phyloP scores from a whole-genome alignment of 2,888 invertebrate species.

The Drosophila borborema region DNA sequence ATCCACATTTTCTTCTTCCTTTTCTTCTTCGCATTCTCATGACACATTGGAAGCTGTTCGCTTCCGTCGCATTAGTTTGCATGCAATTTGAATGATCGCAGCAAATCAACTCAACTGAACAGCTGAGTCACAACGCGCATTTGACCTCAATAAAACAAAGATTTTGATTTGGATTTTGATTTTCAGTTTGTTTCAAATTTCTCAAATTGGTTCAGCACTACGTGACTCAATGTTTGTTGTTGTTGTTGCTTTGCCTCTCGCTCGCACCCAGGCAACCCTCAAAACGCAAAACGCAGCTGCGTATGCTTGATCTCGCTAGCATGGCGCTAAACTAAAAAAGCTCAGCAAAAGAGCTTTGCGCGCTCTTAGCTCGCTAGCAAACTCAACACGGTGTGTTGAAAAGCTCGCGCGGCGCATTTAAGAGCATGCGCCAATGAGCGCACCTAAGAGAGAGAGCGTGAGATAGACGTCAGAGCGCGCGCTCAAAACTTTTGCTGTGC shows the following conservation, averaged over 20 bases:
- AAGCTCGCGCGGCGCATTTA: constrained; percentile 48
- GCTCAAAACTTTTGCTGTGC: neutral
- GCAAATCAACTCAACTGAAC: neutral
- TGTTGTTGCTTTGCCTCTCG: neutral
- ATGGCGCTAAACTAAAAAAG: constrained; percentile 32
- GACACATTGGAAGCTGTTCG: constrained; percentile 10
- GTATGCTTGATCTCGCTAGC: constrained; percentile 18
- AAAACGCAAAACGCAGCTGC: neutral
- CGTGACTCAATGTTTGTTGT: constrained; percentile 11
- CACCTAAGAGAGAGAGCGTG: neutral
- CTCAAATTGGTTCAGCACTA: neutral
- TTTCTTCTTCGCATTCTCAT: constrained; percentile 6
- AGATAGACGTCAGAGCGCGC: neutral
- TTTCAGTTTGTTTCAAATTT: neutral
- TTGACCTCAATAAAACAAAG: constrained; percentile 42
- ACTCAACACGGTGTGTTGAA: constrained; percentile 73
- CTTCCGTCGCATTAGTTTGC: constrained; percentile 53
- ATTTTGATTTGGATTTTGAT: constrained; percentile 6
- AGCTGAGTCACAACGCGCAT: constrained; percentile 27
- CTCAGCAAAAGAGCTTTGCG: constrained; percentile 38
- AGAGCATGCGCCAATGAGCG: constrained; percentile 17
- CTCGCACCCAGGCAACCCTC: constrained; percentile 16
- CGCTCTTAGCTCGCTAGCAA: constrained; percentile 40
- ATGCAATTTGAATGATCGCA: constrained; percentile 52
- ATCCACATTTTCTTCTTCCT: constrained; percentile 18